Conservation (phyloP, 2,888 invertebrate genomes). For the Steinernema carpocapsae region DNA sequence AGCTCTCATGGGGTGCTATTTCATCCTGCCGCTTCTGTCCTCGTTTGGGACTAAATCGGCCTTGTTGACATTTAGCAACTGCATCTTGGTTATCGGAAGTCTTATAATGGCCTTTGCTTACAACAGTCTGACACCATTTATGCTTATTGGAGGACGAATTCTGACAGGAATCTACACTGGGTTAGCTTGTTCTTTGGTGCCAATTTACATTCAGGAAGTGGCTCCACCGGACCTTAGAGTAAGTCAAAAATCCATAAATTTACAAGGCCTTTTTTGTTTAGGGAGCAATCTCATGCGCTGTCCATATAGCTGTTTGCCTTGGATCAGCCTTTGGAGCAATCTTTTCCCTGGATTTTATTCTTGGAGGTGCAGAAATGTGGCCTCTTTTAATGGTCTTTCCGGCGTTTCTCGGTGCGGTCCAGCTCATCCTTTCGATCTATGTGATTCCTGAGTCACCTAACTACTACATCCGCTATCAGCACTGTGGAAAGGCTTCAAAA, state of each 20-base stretch:
- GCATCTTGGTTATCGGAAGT: constrained; percentile 39
- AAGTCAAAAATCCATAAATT: background rate
- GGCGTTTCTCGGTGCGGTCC: constrained; percentile 45
- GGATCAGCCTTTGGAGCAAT: constrained; percentile 62
- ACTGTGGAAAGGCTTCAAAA: constrained; percentile 52
- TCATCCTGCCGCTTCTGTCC: constrained; percentile 37
- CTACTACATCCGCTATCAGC: constrained; percentile 51
- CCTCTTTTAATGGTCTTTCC: constrained; percentile 56
- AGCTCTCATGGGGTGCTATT: constrained; percentile 59
- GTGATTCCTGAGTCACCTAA: constrained; percentile 60
- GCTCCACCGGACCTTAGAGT: constrained; percentile 62
- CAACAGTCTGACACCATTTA: constrained; percentile 33
- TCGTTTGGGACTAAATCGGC: constrained; percentile 41
- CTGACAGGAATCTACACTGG: constrained; percentile 51
- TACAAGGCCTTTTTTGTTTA: constrained; percentile 13
- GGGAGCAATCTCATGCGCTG: constrained; percentile 50
- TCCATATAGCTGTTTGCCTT: constrained; percentile 63
- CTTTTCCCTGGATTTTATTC: constrained; percentile 58
- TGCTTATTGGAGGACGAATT: constrained; percentile 44
- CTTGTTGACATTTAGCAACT: constrained; percentile 42
- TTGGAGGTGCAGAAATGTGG: constrained; percentile 55
- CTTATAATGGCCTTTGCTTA: constrained; percentile 41
- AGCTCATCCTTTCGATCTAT: constrained; percentile 43
- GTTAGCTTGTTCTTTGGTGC: constrained; percentile 56
- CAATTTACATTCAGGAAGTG: constrained; percentile 60